Conservation (phyloP, 2,888 invertebrate genomes). For the Apamea anceps region DNA sequence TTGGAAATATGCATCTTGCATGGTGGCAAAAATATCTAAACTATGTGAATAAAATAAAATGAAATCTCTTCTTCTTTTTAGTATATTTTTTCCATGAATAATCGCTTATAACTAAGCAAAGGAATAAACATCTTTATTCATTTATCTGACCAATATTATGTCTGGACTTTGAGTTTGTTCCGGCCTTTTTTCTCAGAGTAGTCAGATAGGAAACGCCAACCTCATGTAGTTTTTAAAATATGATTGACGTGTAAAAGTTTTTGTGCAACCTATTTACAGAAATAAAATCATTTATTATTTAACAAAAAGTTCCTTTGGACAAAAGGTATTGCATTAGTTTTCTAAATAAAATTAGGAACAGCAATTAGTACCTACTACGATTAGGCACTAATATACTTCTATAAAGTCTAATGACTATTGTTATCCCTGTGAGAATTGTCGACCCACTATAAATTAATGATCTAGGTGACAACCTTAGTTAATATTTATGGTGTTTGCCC, state of each 20-base stretch:
- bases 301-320: too few species aligned
- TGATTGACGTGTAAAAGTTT: too few species aligned
- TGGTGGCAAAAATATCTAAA: neutral
- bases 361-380: neutral
- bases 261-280: too few species aligned
- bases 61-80: neutral
- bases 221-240: too few species aligned
- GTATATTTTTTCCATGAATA: neutral
- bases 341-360: neutral
- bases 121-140: neutral
- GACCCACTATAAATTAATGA: constrained; percentile 24
- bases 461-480: constrained; percentile 32
- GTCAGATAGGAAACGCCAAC: too few species aligned
- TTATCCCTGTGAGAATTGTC: constrained; percentile 1
- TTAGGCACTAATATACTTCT: neutral
- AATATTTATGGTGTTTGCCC: constrained; percentile 20
- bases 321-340: neutral
- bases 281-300: too few species aligned
- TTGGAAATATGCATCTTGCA: neutral
- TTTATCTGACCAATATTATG: too few species aligned
- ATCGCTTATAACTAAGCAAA: neutral
- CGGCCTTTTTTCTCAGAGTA: too few species aligned
- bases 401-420: neutral
- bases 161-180: too few species aligned
- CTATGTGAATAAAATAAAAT: neutral